Evolutionary conservation across 2,113 vertebrate genomes (phyloP).

Genomic region (Corydoras sp.): DNA sequence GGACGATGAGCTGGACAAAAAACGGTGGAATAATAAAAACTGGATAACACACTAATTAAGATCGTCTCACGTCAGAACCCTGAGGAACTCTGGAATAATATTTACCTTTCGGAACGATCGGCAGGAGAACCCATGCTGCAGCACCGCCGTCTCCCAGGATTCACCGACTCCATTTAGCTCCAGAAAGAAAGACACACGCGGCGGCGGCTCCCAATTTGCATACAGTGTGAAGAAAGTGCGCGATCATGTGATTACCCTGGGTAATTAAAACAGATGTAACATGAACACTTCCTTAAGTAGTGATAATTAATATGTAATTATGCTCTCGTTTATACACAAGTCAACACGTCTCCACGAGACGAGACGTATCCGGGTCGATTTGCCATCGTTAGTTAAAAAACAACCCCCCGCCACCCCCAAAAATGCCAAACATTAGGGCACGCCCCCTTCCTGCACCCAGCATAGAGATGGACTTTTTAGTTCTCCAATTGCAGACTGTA

Average conservation of each 20-base stretch:
- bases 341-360: conserved; percentile 53
- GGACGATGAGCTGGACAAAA: too few species aligned
- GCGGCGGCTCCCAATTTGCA: conserved; percentile 46
- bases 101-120: too few species aligned
- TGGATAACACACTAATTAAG: too few species aligned
- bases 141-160: too few species aligned
- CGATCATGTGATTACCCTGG: conserved; percentile 51
- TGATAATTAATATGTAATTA: conserved; percentile 60
- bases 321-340: conserved; percentile 56
- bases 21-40: too few species aligned
- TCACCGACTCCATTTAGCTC: conserved; percentile 5
- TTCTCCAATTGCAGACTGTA: too few species aligned
- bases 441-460: too few species aligned
- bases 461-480: too few species aligned
- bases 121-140: too few species aligned
- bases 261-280: conserved; percentile 62
- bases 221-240: conserved; percentile 45
- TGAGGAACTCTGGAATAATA: too few species aligned
- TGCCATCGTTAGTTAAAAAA: conserved; percentile 47
- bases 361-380: conserved; percentile 49
- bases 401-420: conserved; percentile 34
- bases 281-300: conserved; percentile 56
- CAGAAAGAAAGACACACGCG: conserved; percentile 22
- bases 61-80: too few species aligned
- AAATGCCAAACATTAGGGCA: too few species aligned